Evolutionary conservation across 2,888 invertebrate species (phyloP), one percentile per base, ranked within the genome.

Genomic region (Baccha elongata): DNA sequence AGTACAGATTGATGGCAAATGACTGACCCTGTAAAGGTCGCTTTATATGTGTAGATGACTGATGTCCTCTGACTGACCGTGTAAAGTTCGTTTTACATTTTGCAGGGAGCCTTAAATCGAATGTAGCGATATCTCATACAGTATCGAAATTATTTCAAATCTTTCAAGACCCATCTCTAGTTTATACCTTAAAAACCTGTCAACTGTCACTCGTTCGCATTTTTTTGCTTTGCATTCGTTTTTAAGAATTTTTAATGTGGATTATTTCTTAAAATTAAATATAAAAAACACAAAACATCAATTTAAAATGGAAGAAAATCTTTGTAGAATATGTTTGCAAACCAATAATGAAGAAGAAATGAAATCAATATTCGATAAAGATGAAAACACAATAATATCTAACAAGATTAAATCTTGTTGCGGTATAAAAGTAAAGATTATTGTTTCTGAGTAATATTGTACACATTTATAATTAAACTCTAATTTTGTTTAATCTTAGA

Each of bases 291-390:
- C n/a, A 13, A 19, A 32, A 29, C 11, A 42, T 17, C 42, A 10
- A 2, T 10, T 7, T 23, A 81, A 75, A 42, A 86, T 86, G 79
- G 84, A 85, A 76, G 44, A 86, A 10, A 85, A 84, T 44, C 55
- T 88, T 62, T 89, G 89, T 37, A 86, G 89, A 37, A 88, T 89
- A 71, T 90, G 89, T 46, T 72, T 90, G 10, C 88, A 88, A 79
- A 85, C 86, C 21, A 86, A 85, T 19, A 86, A 85, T n/a, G 76
- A 85, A 21, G 88, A 87, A 13, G 86, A 87, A 52, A 88, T 90
- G 87, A 84, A 86, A 10, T 87, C 88, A 15, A 89, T 89, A 19
- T 89, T 86, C 29, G 88, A 87, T 0, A 72, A 42, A 4, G 86
- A 87, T 3, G 78, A 68, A 6, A 85, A 83, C 35, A 2, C 44